Base-by-base conservation (phyloP, 2,797 vertebrate species). In the Sciurus vulgaris region DNA sequence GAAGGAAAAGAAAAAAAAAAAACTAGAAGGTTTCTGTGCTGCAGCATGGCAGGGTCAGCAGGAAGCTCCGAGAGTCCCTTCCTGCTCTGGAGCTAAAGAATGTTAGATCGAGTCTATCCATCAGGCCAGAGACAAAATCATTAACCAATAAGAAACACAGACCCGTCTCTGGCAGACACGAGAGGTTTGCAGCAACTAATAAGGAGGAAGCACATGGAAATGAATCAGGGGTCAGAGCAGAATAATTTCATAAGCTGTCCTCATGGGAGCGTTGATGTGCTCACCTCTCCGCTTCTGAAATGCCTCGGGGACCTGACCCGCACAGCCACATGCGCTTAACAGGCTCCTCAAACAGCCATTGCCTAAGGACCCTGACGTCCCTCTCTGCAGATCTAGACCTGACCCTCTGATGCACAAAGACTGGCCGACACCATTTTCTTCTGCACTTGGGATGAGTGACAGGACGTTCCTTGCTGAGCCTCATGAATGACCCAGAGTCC, bases 81-180 rank as follows among this genome's bases (percentile, higher is more conserved):
- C 59, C 84, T 41, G 38, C 84, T 93, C 44, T 4, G 28, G 51
- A 88, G 59, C 4, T 61, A 83, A 73, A 79, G 89, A 91, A 70
- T 79, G 49, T 76, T 69, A 70, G 38, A 59, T 79, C 4, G 14
- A 70, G 73, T 38, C n/a, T 49, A 63, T 94, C 61, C 73, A 54
- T 88, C 90, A 93, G 92, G 59, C 73, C 85, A 77, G 90, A 69
- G 95, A 78, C 79, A 89, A 95, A 95, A 89, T 51, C 94, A 84
- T 89, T 69, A 76, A 76, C 67, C 81, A 87, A 33, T 49, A 47
- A 93, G 67, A 77, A 63, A 93, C 81, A 74, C 85, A 93, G 76
- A 41, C 85, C 4, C 82, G 47, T 54, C 83, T 54, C 83, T n/a
- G 20, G 33, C 3, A 0, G 83, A 61, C 33, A 61, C 26, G 0